Evolutionary conservation across 2,797 vertebrate species (phyloP), one percentile per base, ranked within the genome.

Genomic region (Halcyon leucocephala): DNA sequence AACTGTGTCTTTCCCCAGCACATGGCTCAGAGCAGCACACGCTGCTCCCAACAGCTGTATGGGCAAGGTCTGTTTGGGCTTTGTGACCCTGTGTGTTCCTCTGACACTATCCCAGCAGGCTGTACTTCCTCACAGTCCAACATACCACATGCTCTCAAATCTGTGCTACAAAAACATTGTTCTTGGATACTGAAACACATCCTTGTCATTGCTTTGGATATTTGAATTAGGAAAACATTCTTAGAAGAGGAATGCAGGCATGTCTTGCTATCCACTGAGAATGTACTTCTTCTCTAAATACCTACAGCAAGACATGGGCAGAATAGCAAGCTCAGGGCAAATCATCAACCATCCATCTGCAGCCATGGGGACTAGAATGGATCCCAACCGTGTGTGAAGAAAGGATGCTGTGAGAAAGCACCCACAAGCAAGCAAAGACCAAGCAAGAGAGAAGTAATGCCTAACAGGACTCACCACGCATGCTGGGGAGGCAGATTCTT

Each of bases 1-100:
- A 73, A 20, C 15, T 6, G 20, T 0, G 0, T 10, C 1, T 0
- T 31, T 85, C 46, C 70, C 3, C 5, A 18, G 8, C 14, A 46
- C 4, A 2, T 0, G 3, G 46, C 42, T 55, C 62, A 91, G 62
- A 25, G 62, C 58, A 72, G 35, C n/a, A 67, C 16, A 12, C 70
- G 64, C 29, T 12, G 16, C 33, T 72, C 41, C 66, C 58, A 72
- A 7, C 22, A 84, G 12, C n/a, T 15, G 2, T 5, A 29, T 4
- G 14, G 29, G 14, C 73, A 92, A 84, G 31, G 65, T 61, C 65
- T 65, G 12, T 21, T 12, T 18, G 21, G 58, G 41, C 9, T 64
- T 58, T 73, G 28, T 37, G 14, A 64, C 22, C 31, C 51, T 57
- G 0, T 26, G 2, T 10, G 33, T 54, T 81, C 37, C 70, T 65